Evolutionary conservation across 2,888 invertebrate genomes (phyloP), one percentile per base, ranked within the genome.

Genomic region (Polydrusus tereticollis): DNA sequence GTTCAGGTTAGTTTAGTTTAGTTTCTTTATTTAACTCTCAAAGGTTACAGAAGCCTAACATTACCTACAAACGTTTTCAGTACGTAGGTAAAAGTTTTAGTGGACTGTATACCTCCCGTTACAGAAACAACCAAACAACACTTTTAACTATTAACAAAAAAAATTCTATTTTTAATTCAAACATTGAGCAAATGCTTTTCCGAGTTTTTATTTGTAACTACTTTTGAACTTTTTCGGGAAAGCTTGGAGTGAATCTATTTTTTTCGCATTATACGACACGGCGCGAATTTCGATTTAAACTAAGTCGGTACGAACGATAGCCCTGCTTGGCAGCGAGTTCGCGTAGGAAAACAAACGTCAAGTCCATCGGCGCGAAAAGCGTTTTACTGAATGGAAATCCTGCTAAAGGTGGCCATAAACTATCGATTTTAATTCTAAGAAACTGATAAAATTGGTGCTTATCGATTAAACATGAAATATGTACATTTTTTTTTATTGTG

Each of bases 301-400:
- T 68, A 50, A 68, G 36, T 18, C 21, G 10, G 16, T 29, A 5
- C 29, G 45, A 41, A 47, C 50, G 59, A 60, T 60, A 38, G 52
- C 68, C 50, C 60, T 45, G 68, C 36, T 59, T 36, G 50, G 59
- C 59, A 60, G 58, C 52, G 36, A 59, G 68, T 68, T 60, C 36
- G 59, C 60, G 65, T 65, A 59, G 47, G 70, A 72, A 67, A 72
- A 72, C 55, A 66, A 72, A 62, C 66, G 62, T 45, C 45, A 62
- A 68, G 60, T 52, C 45, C 71, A 72, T 50, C 71, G 71, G 71
- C 67, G 71, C 71, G 71, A 72, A 72, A 72, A 72, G 55, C 71
- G 63, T 63, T 62, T 57, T 57, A 60, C 60, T 60, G 45, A 60
- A 68, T 60, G 68, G 60, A 68, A 68, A 68, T 58, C 50, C 58